These are phyloP conservation scores for Bos taurus DNA, from an alignment of 2,113 vertebrate species.

Conservation along the genomic window DNA sequence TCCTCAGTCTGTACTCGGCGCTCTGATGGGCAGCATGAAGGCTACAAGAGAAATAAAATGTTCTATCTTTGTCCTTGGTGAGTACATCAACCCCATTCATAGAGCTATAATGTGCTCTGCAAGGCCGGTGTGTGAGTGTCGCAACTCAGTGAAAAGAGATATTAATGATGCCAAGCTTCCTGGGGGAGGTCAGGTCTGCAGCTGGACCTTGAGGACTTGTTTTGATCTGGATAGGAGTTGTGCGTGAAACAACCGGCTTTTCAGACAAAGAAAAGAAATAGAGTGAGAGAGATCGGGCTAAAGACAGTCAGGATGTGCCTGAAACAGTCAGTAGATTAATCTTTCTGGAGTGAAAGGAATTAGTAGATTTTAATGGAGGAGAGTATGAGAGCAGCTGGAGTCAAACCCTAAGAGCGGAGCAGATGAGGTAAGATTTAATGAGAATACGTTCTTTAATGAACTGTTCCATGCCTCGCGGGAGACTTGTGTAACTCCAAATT, in stretches of 20 bases:
- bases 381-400: background rate
- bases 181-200: background rate
- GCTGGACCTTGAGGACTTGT: background rate
- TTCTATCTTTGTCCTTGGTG: slow-evolving; percentile 20
- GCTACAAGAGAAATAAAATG: slow-evolving; percentile 16
- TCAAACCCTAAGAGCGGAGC: background rate
- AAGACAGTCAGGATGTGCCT: background rate
- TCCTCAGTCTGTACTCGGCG: background rate
- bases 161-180: background rate
- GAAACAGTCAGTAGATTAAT: background rate
- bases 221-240: background rate
- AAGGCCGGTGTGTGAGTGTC: background rate
- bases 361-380: background rate
- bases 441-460: background rate
- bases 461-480: slow-evolving; percentile 82
- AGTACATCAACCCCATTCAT: background rate
- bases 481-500: slow-evolving; percentile 91
- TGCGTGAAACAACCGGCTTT: background rate
- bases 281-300: background rate
- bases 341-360: background rate
- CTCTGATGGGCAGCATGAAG: background rate
- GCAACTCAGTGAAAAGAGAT: background rate
- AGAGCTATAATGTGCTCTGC: background rate
- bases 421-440: background rate
- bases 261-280: background rate